phyloP scores from a whole-genome alignment of 2,888 invertebrate species.

The Schizotus pectinicornis region DNA sequence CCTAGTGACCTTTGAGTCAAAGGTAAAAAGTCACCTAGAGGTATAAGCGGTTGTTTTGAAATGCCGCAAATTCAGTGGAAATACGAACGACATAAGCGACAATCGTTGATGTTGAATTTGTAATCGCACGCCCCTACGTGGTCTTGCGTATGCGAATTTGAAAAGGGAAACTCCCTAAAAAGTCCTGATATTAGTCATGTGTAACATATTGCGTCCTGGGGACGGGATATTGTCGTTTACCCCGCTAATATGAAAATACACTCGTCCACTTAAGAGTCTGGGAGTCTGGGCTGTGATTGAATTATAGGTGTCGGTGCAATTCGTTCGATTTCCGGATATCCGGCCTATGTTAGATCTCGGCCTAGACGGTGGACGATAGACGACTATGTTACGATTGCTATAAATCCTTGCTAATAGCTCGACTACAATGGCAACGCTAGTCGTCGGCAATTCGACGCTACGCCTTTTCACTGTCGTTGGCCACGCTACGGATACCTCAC shows the following conservation, averaged over 20 bases:
- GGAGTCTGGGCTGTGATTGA: constrained; percentile 14
- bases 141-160: constrained; percentile 27
- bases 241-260: constrained; percentile 21
- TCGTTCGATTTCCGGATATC: constrained; percentile 16
- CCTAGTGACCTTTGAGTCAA: constrained; percentile 55
- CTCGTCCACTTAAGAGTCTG: constrained; percentile 5
- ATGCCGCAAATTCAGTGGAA: constrained; percentile 41
- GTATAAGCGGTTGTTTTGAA: constrained; percentile 44
- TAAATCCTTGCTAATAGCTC: constrained; percentile 59
- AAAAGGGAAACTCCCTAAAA: constrained; percentile 47
- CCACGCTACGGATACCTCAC: constrained; percentile 48
- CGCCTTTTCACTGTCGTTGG: constrained; percentile 59
- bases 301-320: constrained; percentile 25
- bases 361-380: constrained; percentile 39
- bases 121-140: constrained; percentile 28
- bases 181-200: constrained; percentile 35
- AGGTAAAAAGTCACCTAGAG: constrained; percentile 52
- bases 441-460: constrained; percentile 56
- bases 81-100: constrained; percentile 37
- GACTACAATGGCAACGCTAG: constrained; percentile 58
- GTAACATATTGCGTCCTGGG: constrained; percentile 30
- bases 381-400: constrained; percentile 57
- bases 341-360: constrained; percentile 22
- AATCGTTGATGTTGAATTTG: constrained; percentile 22
- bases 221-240: constrained; percentile 22